Evolutionary conservation across 2,113 vertebrate species (phyloP), one percentile per base, ranked within the genome.

Genomic region (Phasianus colchicus): DNA sequence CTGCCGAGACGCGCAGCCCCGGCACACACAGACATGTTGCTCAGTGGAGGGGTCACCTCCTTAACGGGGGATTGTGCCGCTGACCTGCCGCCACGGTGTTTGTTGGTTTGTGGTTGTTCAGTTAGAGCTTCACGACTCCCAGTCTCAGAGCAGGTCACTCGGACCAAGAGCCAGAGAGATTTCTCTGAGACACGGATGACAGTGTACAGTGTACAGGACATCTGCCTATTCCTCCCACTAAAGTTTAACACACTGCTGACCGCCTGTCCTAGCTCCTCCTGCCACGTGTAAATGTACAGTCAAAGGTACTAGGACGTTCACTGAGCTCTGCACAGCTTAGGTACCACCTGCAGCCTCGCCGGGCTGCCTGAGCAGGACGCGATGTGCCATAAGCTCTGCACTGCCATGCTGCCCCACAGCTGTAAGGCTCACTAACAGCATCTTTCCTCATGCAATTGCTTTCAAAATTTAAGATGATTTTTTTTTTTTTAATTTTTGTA

Each of bases 151-250:
- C 96, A 96, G 96, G 94, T 48, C 93, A 25, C 88, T 91, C 75
- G 38, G 93, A 45, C 92, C 65, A 3, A 52, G 91, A 91, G 92
- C 74, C 94, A 70, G 82, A 78, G 86, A 48, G 87, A 8, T 50
- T 42, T 61, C 96, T 91, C 93, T 88, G 94, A 83, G 94, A 78
- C 7, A 43, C 10, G 91, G 96, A 40, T 74, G 73, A 73, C 78
- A 91, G 91, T 95, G 96, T 91, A 89, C 96, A 96, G 95, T 95
- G 96, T 92, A 92, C 91, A 93, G 96, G 94, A 96, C 95, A 74
- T 91, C 91, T 86, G 89, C 95, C 91, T 93, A 3, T 91, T 88
- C 60, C 79, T 91, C 93, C 95, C 95, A 61, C 72, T 93, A 90
- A 85, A 73, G 82, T 43, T 40, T 86, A 71, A 88, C 4, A 55